Base-by-base conservation (phyloP, 2,797 vertebrate species). In the Coregonus suidteri region DNA sequence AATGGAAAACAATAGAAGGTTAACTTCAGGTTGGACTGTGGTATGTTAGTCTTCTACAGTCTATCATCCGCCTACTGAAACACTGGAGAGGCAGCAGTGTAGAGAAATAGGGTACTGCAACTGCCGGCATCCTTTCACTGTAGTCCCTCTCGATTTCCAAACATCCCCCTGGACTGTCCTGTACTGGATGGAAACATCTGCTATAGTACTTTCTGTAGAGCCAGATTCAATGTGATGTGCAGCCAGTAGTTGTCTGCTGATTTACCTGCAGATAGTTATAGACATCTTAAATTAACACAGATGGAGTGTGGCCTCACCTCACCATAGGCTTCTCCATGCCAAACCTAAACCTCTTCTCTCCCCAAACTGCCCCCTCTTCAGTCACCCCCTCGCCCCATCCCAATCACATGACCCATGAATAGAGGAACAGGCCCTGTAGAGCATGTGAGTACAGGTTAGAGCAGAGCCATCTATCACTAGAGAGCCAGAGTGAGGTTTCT, bases 121-220 rank as follows among this genome's bases (percentile, higher is more conserved):
- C 41, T 51, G 78, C 71, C 71, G 41, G 80, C 80, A 77, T 88
- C 83, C 82, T 82, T 80, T 72, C 62, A 81, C 78, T 54, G 86
- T 77, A 87, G 83, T 91, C 82, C 84, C 11, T 83, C 79, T 77
- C 78, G 68, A 74, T 82, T 82, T 77, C 75, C 84, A 15, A 68
- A 79, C 78, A 77, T 84, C 82, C 83, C 77, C 81, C 81, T 82
- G 72, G 54, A 59, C 83, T 47, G 41, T 6, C 6, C 37, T 41
- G 37, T 1, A 13, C 41, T 62, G 81, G 71, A 81, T 89, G 90
- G 90, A 91, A 89, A 93, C 90, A 93, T 93, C 91, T 93, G 92
- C 82, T 87, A 71, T 77, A 91, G 76, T 75, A 81, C 87, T 93
- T 86, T 86, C 35, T 81, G 35, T 35, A 51, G 18, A 18, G 31